Conservation (phyloP, 2,888 invertebrate genomes). For the Eremobia ochroleuca region DNA sequence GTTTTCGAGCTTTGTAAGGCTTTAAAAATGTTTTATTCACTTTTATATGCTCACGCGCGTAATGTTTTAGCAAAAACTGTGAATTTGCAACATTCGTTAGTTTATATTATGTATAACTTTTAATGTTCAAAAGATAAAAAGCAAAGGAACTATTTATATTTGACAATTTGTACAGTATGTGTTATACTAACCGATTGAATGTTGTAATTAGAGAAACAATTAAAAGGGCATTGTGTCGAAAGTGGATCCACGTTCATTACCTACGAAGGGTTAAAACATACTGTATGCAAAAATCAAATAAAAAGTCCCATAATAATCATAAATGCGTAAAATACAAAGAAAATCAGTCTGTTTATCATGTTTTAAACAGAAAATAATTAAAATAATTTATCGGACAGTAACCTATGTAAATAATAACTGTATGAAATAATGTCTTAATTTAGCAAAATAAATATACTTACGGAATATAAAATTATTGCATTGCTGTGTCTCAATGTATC, state of each 20-base stretch:
- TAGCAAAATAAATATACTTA: constrained; percentile 46
- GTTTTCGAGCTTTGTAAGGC: neutral
- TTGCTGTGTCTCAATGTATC: constrained; percentile 26
- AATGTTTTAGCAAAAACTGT: neutral
- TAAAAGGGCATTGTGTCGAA: too few species aligned
- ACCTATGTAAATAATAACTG: constrained; percentile 30
- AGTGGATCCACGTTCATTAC: too few species aligned
- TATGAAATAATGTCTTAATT: constrained; percentile 27
- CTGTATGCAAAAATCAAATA: constrained; percentile 10
- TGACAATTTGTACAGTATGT: neutral
- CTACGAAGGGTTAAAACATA: neutral
- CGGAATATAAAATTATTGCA: constrained; percentile 33
- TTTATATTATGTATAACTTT: constrained; percentile 29
- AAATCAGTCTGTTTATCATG: constrained; percentile 53
- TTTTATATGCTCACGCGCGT: neutral
- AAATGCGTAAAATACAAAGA: constrained; percentile 53
- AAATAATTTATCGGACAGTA: constrained; percentile 31
- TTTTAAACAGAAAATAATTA: constrained; percentile 53
- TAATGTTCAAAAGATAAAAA: constrained; percentile 34
- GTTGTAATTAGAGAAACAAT: too few species aligned
- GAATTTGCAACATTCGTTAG: neutral
- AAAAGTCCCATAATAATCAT: constrained; percentile 27
- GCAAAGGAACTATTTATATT: neutral
- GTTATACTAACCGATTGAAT: too few species aligned
- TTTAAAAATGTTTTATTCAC: neutral